These are phyloP conservation scores for Junco hyemalis DNA, from an alignment of 2,113 vertebrate genomes.

Conservation along the genomic window DNA sequence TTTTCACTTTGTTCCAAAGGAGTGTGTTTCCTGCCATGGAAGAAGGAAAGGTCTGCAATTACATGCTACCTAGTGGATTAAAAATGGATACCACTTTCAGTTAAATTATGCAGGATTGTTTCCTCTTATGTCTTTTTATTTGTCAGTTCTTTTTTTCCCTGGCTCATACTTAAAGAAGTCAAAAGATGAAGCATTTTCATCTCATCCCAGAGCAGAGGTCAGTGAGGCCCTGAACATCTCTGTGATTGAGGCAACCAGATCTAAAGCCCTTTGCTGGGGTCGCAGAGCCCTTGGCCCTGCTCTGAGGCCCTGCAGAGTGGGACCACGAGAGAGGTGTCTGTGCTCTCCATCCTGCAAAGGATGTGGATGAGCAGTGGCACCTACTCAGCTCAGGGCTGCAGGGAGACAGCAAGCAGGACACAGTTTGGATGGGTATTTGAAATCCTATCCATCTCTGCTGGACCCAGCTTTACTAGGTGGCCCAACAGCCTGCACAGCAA, in stretches of 20 bases:
- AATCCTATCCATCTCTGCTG: background rate
- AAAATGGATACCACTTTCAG: background rate
- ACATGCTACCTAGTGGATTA: background rate
- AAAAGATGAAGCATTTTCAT: background rate
- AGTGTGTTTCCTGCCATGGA: background rate
- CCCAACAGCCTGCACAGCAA: background rate
- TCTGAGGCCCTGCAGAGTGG: background rate
- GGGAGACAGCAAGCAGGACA: background rate
- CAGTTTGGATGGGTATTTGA: rapidly evolving
- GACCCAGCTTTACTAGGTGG: background rate
- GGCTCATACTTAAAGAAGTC: background rate
- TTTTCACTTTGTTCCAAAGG: background rate
- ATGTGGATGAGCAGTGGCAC: too few relatives aligned
- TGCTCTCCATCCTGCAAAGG: background rate
- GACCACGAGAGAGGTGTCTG: background rate
- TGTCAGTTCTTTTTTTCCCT: background rate
- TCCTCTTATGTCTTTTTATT: background rate
- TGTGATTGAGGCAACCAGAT: background rate
- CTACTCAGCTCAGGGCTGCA: background rate
- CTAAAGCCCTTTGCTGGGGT: background rate
- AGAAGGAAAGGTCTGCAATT: background rate
- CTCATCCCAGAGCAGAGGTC: background rate
- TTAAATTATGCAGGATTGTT: background rate
- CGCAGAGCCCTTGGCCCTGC: too few relatives aligned
- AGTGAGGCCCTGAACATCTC: background rate